These are phyloP conservation scores for Ailuropoda melanoleuca DNA, from an alignment of 2,113 vertebrate genomes.

Conservation along the genomic window DNA sequence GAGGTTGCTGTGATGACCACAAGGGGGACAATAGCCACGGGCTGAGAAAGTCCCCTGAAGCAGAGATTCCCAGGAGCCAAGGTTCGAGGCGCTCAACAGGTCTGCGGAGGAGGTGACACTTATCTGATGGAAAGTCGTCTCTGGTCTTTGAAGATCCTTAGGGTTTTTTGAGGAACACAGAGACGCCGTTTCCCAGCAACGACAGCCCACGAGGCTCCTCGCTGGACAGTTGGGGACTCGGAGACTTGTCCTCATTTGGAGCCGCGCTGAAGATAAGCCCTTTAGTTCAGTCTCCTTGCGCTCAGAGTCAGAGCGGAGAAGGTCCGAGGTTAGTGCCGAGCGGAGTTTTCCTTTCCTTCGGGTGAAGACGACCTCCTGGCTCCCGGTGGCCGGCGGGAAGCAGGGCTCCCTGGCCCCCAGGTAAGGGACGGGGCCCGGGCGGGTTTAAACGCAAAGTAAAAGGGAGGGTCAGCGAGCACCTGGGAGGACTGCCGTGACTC, in stretches of 20 bases:
- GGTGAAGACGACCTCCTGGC: not conserved
- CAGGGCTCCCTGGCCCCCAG: not conserved
- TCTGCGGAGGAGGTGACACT: not conserved
- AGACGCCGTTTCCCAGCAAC: not conserved
- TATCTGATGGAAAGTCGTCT: no score
- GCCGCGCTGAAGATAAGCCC: not conserved
- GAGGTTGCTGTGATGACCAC: not conserved
- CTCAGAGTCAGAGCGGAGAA: not conserved
- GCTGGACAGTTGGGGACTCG: not conserved
- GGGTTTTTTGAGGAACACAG: no score
- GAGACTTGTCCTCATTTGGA: not conserved
- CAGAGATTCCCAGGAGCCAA: not conserved
- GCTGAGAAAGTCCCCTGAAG: no score
- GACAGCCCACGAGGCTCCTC: not conserved
- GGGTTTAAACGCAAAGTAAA: no score
- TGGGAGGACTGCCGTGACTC: slow-evolving; percentile 80
- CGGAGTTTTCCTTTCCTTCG: not conserved
- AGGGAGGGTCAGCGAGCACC: not conserved
- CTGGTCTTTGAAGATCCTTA: not conserved
- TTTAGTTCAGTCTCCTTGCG: not conserved
- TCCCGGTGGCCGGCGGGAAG: not conserved
- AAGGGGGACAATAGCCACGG: not conserved
- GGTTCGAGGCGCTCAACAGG: not conserved
- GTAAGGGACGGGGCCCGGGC: not conserved
- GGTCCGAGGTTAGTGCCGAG: not conserved